A percentile compares a stretch with the other conserved stretches of the same genome.
Conservation (phyloP, 2,888 invertebrate species). For the Pristionchus exspectatus region DNA sequence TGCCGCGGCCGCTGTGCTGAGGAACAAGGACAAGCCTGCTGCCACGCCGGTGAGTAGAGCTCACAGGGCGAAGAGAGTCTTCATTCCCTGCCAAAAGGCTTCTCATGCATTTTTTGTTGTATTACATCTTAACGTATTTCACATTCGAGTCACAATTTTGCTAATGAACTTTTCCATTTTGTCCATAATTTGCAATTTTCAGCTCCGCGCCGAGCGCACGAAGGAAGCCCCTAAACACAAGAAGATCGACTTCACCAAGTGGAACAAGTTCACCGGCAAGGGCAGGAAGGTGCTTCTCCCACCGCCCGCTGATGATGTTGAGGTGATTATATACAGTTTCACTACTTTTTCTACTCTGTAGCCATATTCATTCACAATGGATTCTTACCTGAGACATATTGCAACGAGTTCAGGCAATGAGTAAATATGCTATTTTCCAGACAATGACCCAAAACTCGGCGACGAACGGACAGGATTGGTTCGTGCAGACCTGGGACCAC, state of each 20-base stretch:
- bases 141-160: no score
- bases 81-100: not conserved
- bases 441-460: not conserved
- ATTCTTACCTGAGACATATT: no score
- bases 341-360: no score
- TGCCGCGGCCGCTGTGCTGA: not conserved
- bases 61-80: no score
- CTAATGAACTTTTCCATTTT: no score
- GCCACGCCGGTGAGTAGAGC: not conserved
- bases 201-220: not conserved
- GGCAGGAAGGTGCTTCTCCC: not conserved
- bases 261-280: conserved; percentile 50
- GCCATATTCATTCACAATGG: no score
- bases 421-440: no score
- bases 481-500: conserved; percentile 61
- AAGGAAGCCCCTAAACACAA: not conserved
- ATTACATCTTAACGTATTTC: no score
- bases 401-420: no score
- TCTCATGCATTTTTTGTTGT: no score
- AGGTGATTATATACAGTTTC: no score
- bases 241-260: conserved; percentile 16
- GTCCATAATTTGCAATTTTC: not conserved
- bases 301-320: not conserved
- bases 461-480: not conserved
- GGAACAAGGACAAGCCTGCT: not conserved